Percentiles rank a stretch among this genome's conserved stretches.
These are phyloP conservation scores for Papilio glaucus DNA, from an alignment of 1,140 invertebrate species.

Conservation along the genomic window DNA sequence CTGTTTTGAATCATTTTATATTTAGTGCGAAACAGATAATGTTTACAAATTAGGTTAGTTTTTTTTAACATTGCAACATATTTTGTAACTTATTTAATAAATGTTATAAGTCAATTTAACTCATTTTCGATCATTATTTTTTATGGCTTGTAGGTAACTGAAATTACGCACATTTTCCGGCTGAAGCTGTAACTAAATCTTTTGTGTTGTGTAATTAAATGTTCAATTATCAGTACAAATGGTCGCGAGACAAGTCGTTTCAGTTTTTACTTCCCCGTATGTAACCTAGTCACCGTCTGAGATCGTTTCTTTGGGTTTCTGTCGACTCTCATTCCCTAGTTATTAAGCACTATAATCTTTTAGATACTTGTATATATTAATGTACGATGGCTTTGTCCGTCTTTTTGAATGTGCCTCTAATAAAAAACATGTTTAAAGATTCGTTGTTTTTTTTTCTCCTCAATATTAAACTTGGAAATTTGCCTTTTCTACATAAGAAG, in stretches of 20 bases:
- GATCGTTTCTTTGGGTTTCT: conserved; percentile 54
- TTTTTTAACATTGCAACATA: conserved; percentile 43
- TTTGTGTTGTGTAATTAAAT: conserved; percentile 16
- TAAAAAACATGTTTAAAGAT: conserved; percentile 67
- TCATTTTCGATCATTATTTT: background rate
- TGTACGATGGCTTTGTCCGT: conserved; percentile 61
- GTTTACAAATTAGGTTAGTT: conserved; percentile 61
- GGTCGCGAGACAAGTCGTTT: conserved; percentile 40
- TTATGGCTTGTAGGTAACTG: background rate
- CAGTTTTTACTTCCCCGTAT: conserved; percentile 52
- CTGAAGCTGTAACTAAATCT: background rate
- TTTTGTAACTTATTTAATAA: conserved; percentile 21
- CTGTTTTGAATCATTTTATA: conserved; percentile 54
- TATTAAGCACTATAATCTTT: conserved; percentile 58
- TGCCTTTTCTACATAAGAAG: background rate
- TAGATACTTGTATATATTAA: conserved; percentile 61
- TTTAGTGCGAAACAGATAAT: conserved; percentile 40
- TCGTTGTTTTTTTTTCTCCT: conserved; percentile 50
- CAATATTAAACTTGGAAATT: conserved; percentile 38
- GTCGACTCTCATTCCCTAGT: conserved; percentile 53
- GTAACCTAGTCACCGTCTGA: conserved; percentile 72
- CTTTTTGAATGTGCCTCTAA: conserved; percentile 77
- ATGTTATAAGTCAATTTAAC: background rate
- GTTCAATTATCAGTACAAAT: conserved; percentile 36
- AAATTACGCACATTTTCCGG: conserved; percentile 2